Conservation (phyloP, 2,113 vertebrate genomes). For the Hyperoodon ampullatus region DNA sequence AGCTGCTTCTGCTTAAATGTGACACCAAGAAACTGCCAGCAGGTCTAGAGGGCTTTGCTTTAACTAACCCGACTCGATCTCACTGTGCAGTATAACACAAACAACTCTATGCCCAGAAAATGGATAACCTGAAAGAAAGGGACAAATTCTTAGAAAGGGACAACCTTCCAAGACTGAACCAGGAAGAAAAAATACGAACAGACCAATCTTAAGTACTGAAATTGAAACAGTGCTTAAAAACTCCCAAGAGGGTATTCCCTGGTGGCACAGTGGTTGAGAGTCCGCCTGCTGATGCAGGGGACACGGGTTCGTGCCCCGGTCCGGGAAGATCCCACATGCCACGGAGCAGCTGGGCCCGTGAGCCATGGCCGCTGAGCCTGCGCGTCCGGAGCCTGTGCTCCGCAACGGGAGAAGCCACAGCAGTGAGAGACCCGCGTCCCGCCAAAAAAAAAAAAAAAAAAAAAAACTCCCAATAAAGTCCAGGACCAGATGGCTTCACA, state of each 20-base stretch:
- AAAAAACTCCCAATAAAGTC: background rate
- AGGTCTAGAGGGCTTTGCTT: background rate
- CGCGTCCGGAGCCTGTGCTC: too few relatives aligned
- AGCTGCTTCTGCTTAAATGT: background rate
- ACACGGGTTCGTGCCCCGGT: too few relatives aligned
- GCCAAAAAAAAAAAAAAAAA: too few relatives aligned
- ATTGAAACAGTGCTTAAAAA: background rate
- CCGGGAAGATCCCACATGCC: too few relatives aligned
- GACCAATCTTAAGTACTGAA: background rate
- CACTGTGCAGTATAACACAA: background rate
- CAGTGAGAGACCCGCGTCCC: too few relatives aligned
- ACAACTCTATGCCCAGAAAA: background rate
- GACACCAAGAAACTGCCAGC: background rate
- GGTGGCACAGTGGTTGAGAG: too few relatives aligned
- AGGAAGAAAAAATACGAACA: background rate
- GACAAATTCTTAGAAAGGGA: background rate
- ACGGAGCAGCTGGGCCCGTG: too few relatives aligned
- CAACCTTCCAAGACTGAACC: background rate
- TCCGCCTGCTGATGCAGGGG: too few relatives aligned
- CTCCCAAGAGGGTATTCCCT: background rate
- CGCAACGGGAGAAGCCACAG: too few relatives aligned
- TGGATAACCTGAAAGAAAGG: background rate
- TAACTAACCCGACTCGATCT: background rate
- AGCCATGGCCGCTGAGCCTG: too few relatives aligned
- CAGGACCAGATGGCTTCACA: background rate